phyloP scores from a whole-genome alignment of 1,140 invertebrate genomes.

The Bombus picipes region DNA sequence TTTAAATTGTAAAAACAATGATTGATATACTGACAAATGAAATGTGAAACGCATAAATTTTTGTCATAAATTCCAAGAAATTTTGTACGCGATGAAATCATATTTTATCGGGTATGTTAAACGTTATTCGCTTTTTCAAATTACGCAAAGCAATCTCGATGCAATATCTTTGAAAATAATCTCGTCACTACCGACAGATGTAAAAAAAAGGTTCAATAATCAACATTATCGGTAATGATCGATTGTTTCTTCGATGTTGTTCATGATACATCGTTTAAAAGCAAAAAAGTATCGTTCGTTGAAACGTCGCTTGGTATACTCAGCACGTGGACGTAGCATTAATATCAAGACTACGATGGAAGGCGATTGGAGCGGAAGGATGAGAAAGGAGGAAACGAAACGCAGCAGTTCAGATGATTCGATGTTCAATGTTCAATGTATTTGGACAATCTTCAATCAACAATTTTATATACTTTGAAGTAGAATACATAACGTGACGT shows the following conservation, averaged over 20 bases:
- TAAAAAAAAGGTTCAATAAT: not conserved
- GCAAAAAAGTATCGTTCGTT: not conserved
- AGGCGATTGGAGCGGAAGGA: conserved; percentile 28
- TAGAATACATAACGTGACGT: conserved; percentile 74
- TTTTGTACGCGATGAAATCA: not conserved
- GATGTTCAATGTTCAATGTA: conserved; percentile 79
- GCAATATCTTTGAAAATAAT: not conserved
- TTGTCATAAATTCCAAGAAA: not conserved
- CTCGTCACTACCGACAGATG: not conserved
- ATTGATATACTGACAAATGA: not conserved
- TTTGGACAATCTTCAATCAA: conserved; percentile 80
- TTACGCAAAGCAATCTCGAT: not conserved
- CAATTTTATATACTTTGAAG: conserved; percentile 77
- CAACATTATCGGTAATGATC: not conserved
- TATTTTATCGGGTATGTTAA: not conserved
- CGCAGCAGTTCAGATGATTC: conserved; percentile 74
- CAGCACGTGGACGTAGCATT: not conserved
- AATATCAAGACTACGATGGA: not conserved
- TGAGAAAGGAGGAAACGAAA: conserved; percentile 74
- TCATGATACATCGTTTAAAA: not conserved
- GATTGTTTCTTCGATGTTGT: not conserved
- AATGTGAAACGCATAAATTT: not conserved
- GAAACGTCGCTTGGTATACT: not conserved
- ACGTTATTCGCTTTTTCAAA: not conserved
- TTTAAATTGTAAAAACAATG: not conserved